Percentiles rank a stretch among this genome's conserved stretches.
Evolutionary conservation across 2,113 vertebrate species (phyloP).

Genomic region (Cyphomyrus plagiostoma): DNA sequence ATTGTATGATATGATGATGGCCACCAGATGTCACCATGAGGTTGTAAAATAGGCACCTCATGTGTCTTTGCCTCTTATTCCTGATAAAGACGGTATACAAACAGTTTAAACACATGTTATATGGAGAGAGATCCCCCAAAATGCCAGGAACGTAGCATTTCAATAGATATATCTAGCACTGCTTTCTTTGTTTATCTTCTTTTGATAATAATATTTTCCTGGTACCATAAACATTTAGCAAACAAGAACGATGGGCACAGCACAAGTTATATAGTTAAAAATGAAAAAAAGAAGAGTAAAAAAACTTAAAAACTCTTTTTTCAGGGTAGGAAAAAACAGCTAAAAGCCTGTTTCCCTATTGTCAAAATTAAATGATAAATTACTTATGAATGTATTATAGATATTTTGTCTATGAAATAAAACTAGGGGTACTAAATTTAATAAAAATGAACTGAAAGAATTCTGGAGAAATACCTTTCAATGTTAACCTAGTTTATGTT

Average conservation of each 20-base stretch:
- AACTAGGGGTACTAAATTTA: neutral
- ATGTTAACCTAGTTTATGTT: neutral
- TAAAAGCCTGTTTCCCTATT: neutral
- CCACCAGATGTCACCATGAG: constrained; percentile 34
- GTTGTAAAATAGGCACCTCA: neutral
- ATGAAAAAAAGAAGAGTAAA: neutral
- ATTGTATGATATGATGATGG: neutral
- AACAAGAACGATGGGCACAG: neutral
- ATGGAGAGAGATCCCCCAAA: neutral
- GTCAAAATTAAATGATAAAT: neutral
- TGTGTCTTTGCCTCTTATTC: neutral
- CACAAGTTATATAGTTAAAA: neutral
- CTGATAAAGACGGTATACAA: neutral
- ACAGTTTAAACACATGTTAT: neutral
- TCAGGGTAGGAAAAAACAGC: neutral
- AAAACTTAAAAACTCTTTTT: neutral
- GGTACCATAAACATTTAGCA: neutral
- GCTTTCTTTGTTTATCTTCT: neutral
- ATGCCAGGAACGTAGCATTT: neutral
- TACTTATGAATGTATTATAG: neutral
- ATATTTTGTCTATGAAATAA: neutral
- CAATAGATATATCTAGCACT: neutral
- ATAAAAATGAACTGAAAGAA: neutral
- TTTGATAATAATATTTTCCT: neutral
- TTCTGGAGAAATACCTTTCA: neutral